Conservation (phyloP, 2,888 invertebrate species). For the Microctonus aethiopoides region DNA sequence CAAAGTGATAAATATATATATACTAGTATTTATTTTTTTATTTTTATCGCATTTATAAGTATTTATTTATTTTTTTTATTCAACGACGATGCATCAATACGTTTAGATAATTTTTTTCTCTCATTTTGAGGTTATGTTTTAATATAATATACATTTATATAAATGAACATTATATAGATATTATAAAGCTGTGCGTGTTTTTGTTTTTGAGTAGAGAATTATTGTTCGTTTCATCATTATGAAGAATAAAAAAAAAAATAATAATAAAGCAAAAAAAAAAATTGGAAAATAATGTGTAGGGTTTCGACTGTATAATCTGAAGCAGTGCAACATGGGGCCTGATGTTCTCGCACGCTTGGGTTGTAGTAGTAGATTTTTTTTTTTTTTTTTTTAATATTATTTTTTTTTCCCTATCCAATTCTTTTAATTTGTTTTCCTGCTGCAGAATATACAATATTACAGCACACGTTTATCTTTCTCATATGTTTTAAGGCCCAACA, state of each 20-base stretch:
- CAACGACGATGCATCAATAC: no score
- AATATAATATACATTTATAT: no score
- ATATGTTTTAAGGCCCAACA: slow-evolving; percentile 37
- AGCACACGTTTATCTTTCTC: slow-evolving; percentile 35
- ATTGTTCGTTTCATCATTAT: neutral
- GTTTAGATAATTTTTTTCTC: no score
- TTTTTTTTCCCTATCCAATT: neutral
- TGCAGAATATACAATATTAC: slow-evolving; percentile 1
- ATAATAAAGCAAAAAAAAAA: no score
- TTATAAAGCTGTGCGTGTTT: no score
- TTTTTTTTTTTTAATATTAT: no score
- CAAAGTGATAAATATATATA: neutral
- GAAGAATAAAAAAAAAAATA: slow-evolving; percentile 19
- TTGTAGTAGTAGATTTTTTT: neutral
- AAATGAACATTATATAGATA: no score
- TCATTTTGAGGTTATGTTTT: no score
- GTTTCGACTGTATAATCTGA: slow-evolving; percentile 23
- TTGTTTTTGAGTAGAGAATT: no score
- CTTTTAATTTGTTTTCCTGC: neutral
- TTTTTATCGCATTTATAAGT: neutral
- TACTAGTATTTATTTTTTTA: neutral
- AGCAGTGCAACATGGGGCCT: slow-evolving; percentile 18
- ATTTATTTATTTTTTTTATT: no score
- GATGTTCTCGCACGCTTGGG: slow-evolving; percentile 27
- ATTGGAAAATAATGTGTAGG: slow-evolving; percentile 38